Evolutionary conservation across 2,888 invertebrate species (phyloP), one percentile per base, ranked within the genome.

Genomic region (Taphrorychus bicolor): DNA sequence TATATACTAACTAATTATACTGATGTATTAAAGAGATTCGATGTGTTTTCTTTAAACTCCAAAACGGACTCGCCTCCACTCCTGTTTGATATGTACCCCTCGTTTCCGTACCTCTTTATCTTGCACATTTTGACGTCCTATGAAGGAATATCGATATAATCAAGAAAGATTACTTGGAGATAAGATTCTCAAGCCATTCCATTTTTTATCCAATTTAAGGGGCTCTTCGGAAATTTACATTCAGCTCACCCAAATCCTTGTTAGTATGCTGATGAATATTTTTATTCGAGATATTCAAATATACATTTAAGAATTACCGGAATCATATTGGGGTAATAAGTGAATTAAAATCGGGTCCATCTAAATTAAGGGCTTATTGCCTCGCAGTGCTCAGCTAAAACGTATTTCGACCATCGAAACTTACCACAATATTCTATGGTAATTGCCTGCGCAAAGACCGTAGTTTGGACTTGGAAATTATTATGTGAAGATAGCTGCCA

Each of bases 131-230:
- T 17, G 54, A 66, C 66, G 72, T 75, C 72, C 76, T 74, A 74
- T 75, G 76, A 75, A 66, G 74, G 75, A 76, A 75, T 74, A 72
- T 77, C 77, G 78, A 78, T 78, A 78, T 77, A 78, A 79, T 79
- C 78, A 78, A 77, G 76, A 76, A 72, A 73, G 74, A 76, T 77
- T 77, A 75, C 76, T 76, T 74, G 76, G 75, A 76, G 76, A 77
- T 73, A 73, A 76, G 76, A 73, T 77, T 76, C 77, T 76, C 76
- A 76, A 74, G 74, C 76, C 75, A 75, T 74, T 75, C 75, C 77
- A 76, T 78, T 78, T 78, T 77, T 79, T 78, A 77, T 76, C 72
- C 76, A 77, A 76, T 75, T 74, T 74, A 61, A 56, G 51, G 23
- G 22, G 60, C 60, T 60, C 59, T 65, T 65, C 32, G 1, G 11